These are phyloP conservation scores for Epinotia ramella DNA, from an alignment of 2,888 invertebrate species.

Conservation along the genomic window DNA sequence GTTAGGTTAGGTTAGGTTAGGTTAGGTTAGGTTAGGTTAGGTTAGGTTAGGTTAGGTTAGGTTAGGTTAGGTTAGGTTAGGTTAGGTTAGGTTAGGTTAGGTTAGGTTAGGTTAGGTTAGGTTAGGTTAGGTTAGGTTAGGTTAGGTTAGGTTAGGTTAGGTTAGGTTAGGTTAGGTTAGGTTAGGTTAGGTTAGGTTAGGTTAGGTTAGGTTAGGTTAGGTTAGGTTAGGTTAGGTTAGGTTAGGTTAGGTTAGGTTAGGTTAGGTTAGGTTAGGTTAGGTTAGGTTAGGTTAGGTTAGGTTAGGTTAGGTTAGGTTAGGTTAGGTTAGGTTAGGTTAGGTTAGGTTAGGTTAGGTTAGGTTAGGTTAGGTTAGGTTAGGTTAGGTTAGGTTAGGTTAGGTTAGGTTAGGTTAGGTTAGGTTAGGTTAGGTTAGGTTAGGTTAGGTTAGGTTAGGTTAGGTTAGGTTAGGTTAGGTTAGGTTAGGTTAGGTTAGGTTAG, in stretches of 20 bases:
- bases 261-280: conserved; percentile 48
- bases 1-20: conserved; percentile 50
- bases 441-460: conserved; percentile 43
- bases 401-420: conserved; percentile 42
- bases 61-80: conserved; percentile 48
- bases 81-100: conserved; percentile 36
- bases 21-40: conserved; percentile 51
- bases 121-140: conserved; percentile 47
- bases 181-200: conserved; percentile 13
- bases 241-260: conserved; percentile 49
- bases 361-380: conserved; percentile 37
- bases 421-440: conserved; percentile 40
- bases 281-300: conserved; percentile 47
- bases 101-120: conserved; percentile 49
- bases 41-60: conserved; percentile 50
- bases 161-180: conserved; percentile 51
- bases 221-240: conserved; percentile 45
- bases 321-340: conserved; percentile 44
- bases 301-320: conserved; percentile 46
- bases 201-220: conserved; percentile 36
- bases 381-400: conserved; percentile 28
- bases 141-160: conserved; percentile 52
- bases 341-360: conserved; percentile 27
- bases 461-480: conserved; percentile 47
- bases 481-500: conserved; percentile 47